Evolutionary conservation across 1,140 invertebrate genomes (phyloP), one percentile per base, ranked within the genome.

Genomic region (Drosophila nikananu): DNA sequence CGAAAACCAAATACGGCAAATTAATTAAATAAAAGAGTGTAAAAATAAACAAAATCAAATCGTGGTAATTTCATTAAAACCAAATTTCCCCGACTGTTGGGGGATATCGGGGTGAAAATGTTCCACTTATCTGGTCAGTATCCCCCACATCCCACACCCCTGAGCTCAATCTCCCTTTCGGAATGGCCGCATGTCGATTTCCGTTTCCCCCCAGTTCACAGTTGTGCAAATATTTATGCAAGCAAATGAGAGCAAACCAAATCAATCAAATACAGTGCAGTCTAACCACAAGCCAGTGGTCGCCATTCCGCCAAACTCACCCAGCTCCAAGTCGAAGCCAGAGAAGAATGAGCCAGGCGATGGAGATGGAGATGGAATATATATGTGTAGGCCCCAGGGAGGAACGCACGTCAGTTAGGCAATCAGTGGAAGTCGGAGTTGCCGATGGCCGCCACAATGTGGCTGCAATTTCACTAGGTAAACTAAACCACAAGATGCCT

Each of bases 11-110:
- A 80, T 80, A 83, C 66, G 54, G 63, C 63, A 81, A 81, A 84
- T 84, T 84, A 77, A 84, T 81, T 84, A 70, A 84, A 84, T 84
- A 84, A 84, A 86, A 77, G 66, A 66, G 72, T 84, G 71, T 67
- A 74, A 80, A 80, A 72, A 84, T 76, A 81, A 84, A 84, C 67
- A 84, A 80, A 80, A 80, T 84, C 77, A 80, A 77, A 77, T 73
- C 49, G 25, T 86, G 81, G 63, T 80, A 70, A 84, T 84, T 84
- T 84, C 54, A 84, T 84, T 84, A 77, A 71, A 83, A 60, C 58
- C 57, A 55, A 65, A 77, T 60, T 76, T 80, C 27, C 42, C 52
- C 21, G 21, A 23, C 37, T 9, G 21, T 17, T 9, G 27, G 21
- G 52, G 35, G 37, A n/a, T 5, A 39, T 17, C 7, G 32, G 27